These are phyloP conservation scores for Echiichthys vipera DNA, from an alignment of 2,797 vertebrate species.

Conservation along the genomic window DNA sequence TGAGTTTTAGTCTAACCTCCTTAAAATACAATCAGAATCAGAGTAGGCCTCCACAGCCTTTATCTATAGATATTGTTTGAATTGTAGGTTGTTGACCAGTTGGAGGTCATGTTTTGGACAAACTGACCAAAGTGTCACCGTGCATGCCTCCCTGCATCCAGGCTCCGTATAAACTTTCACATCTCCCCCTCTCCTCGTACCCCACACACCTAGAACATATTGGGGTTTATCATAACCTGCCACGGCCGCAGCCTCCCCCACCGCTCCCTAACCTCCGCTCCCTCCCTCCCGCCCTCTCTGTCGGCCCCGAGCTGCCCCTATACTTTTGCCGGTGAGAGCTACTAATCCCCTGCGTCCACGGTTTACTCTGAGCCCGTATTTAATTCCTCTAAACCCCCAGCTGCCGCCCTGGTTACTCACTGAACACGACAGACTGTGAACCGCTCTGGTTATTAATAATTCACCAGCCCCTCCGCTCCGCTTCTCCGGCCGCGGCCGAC, in stretches of 20 bases:
- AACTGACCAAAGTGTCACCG: neutral
- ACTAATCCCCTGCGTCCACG: conserved; percentile 87
- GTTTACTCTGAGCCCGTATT: conserved; percentile 87
- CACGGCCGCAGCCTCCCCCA: conserved; percentile 34
- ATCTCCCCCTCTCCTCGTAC: too few relatives aligned
- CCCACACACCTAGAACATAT: too few relatives aligned
- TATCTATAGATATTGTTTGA: neutral
- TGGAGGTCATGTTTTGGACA: neutral
- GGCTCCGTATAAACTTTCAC: neutral
- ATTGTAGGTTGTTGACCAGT: neutral
- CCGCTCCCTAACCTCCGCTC: conserved; percentile 46
- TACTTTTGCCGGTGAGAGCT: conserved; percentile 82
- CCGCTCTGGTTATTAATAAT: conserved; percentile 89
- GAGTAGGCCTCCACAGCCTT: too few relatives aligned
- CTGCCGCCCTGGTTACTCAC: conserved; percentile 86
- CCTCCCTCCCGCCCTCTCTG: conserved; percentile 61
- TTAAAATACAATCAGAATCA: neutral
- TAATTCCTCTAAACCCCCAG: conserved; percentile 89
- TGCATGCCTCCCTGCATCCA: neutral
- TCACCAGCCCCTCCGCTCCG: conserved; percentile 76
- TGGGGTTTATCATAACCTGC: conserved; percentile 27
- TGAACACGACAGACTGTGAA: conserved; percentile 85
- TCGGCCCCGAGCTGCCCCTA: conserved; percentile 75
- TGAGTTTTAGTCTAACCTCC: neutral
- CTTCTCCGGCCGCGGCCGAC: conserved; percentile 75